Percentiles rank a stretch among this genome's conserved stretches.
Conservation (phyloP, 1,140 invertebrate genomes). For the Lutraria rhynchaena region DNA sequence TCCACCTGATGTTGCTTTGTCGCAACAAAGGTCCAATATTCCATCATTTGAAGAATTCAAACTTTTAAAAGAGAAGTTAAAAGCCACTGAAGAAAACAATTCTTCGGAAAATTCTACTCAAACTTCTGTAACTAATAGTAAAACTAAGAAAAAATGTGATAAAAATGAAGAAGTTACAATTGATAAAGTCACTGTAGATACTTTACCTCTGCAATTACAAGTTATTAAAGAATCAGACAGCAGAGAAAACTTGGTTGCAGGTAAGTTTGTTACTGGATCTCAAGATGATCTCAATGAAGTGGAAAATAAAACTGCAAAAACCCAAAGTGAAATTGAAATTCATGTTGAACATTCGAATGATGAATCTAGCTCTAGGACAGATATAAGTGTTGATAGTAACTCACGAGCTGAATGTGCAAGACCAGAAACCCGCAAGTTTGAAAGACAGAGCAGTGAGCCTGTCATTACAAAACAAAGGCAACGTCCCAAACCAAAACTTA, state of each 20-base stretch:
- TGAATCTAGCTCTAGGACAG: neutral
- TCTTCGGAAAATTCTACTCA: neutral
- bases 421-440: neutral
- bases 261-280: too few species aligned
- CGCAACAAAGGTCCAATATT: conserved; percentile 8
- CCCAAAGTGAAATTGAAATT: neutral
- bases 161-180: neutral
- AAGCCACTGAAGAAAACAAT: conserved; percentile 2
- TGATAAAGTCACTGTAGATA: neutral
- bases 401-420: neutral
- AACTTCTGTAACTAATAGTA: neutral
- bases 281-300: too few species aligned
- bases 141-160: neutral
- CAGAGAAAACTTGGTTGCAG: neutral
- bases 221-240: conserved; percentile 18
- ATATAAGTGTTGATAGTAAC: neutral
- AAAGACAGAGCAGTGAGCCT: conserved; percentile 10
- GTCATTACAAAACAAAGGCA: conserved; percentile 5
- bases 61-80: conserved; percentile 24
- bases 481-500: conserved; percentile 18
- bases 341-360: neutral
- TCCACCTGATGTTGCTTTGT: neutral
- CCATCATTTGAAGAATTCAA: conserved; percentile 51
- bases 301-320: neutral
- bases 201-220: neutral